Base-by-base conservation (phyloP, 2,888 invertebrate species). In the Lutraria lutraria region DNA sequence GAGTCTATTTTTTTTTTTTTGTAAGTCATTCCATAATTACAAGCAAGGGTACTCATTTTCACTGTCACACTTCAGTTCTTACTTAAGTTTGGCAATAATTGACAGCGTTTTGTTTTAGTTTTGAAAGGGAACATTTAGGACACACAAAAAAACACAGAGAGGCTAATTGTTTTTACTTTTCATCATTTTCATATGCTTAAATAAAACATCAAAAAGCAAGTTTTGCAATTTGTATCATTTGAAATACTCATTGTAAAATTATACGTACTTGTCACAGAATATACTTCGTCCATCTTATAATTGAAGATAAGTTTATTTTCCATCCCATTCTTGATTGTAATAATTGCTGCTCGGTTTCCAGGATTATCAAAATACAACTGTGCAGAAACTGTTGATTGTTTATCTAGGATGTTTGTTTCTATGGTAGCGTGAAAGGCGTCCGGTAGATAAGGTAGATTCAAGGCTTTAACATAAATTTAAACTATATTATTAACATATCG, bases 261-360 rank as follows among this genome's bases (percentile, higher is more conserved):
- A 29, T 34, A 63, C 29, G 16, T 84, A 82, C 87, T 83, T 83
- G 56, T 53, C 56, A 93, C 83, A 25, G 43, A 60, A 72, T 91
- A 93, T 43, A 93, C 79, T 85, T 93, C 93, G 85, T 92, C 86
- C n/a, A 92, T 90, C 8, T 83, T 72, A 72, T 93, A 93, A 83
- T 86, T 93, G 80, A 85, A 93, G 16, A 93, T 90, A n/a, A 88
- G 19, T 25, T 72, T 83, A 31, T 56, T 81, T 21, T 86, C 84
- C 54, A 83, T 21, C 19, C 92, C 92, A 79, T 89, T 81, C 25
- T 83, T 56, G 43, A 92, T 89, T 25, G 80, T 25, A 76, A 79
- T 88, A 13, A 91, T 31, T 4, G 89, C 63, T 31, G 91, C 93
- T n/a, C 89, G 85, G 85, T 93, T 93, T 0, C 92, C 90, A 19